These are phyloP conservation scores for Lepisosteus oculatus DNA, from an alignment of 2,113 vertebrate species.

Conservation along the genomic window DNA sequence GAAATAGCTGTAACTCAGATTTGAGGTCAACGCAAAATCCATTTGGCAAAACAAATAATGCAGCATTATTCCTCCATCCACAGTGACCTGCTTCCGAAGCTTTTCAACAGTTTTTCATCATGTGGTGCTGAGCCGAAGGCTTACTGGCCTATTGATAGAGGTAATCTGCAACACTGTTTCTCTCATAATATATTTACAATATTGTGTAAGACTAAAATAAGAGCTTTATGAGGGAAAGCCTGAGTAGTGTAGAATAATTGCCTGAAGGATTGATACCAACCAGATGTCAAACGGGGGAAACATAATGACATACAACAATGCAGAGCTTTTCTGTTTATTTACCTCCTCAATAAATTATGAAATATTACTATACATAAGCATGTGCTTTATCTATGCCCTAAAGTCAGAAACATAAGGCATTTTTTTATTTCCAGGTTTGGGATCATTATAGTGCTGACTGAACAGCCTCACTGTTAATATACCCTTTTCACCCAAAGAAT, in stretches of 20 bases:
- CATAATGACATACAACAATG: constrained; percentile 19
- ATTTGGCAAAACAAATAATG: constrained; percentile 57
- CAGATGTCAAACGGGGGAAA: constrained; percentile 19
- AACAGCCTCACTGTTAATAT: too few relatives aligned
- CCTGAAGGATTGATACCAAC: constrained; percentile 29
- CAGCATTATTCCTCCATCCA: constrained; percentile 46
- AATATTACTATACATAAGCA: too few relatives aligned
- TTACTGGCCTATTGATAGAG: constrained; percentile 47
- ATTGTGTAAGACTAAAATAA: constrained; percentile 43
- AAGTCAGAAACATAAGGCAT: too few relatives aligned
- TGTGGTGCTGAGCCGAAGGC: constrained; percentile 34
- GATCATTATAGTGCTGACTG: too few relatives aligned
- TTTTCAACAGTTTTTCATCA: constrained; percentile 44
- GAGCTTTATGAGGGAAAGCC: constrained; percentile 23
- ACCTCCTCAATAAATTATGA: neutral
- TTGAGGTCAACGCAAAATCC: constrained; percentile 67
- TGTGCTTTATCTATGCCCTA: too few relatives aligned
- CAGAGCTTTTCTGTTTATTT: constrained; percentile 7
- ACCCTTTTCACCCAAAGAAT: too few relatives aligned
- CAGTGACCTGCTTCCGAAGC: constrained; percentile 33
- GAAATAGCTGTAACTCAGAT: constrained; percentile 68
- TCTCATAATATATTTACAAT: constrained; percentile 38
- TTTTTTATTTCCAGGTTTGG: too few relatives aligned
- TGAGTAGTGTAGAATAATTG: constrained; percentile 22
- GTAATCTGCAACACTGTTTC: constrained; percentile 46